phyloP scores from a whole-genome alignment of 2,797 vertebrate genomes.

The Spea hammondii region DNA sequence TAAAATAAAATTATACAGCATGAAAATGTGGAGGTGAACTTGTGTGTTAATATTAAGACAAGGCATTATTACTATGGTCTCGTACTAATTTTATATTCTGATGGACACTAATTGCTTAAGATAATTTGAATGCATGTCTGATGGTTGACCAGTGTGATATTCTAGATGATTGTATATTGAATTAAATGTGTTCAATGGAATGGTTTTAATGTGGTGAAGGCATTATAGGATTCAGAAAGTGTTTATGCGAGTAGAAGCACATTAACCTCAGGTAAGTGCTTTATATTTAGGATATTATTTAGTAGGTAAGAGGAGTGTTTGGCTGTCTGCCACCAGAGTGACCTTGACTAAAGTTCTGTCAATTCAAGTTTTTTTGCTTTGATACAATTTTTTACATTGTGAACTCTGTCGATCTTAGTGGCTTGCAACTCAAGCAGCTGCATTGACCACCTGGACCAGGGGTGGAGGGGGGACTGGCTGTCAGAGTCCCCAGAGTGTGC shows the following conservation, averaged over 20 bases:
- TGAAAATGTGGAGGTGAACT: background rate
- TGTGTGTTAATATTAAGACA: background rate
- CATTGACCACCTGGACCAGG: too few species aligned
- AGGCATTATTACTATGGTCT: background rate
- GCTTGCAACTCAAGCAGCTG: too few species aligned
- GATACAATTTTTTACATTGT: too few species aligned
- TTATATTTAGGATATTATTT: conserved; percentile 46
- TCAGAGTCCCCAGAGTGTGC: too few species aligned
- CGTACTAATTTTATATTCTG: conserved; percentile 25
- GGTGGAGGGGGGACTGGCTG: too few species aligned
- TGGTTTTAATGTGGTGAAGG: conserved; percentile 43
- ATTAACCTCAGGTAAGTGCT: conserved; percentile 50
- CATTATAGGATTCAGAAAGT: conserved; percentile 44
- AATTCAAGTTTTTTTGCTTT: too few species aligned
- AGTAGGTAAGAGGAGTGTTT: conserved; percentile 33
- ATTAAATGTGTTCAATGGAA: conserved; percentile 42
- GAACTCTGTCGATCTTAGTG: too few species aligned
- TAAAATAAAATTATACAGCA: background rate
- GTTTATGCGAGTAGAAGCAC: conserved; percentile 45
- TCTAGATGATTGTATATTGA: conserved; percentile 37
- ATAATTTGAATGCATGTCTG: conserved; percentile 29
- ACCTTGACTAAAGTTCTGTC: conserved; percentile 29
- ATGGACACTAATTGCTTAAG: conserved; percentile 39
- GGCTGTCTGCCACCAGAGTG: conserved; percentile 25
- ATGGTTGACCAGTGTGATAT: conserved; percentile 43